phyloP scores from a whole-genome alignment of 2,888 invertebrate species.

The Chloroclysta siterata region DNA sequence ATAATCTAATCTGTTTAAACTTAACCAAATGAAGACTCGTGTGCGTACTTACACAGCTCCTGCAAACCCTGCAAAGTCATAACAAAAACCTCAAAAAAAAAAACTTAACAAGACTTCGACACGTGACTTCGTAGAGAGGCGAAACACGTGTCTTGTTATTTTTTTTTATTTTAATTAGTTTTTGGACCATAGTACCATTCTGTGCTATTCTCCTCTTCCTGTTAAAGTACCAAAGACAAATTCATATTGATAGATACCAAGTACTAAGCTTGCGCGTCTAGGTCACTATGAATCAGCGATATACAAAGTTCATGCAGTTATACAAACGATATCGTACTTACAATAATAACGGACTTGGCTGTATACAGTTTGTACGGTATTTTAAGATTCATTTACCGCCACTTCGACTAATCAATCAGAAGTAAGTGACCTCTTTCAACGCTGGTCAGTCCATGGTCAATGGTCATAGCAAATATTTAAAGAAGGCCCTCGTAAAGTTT shows the following conservation, averaged over 20 bases:
- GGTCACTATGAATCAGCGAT: slow-evolving; percentile 20
- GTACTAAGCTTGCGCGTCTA: slow-evolving; percentile 8
- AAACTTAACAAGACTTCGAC: no score
- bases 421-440: slow-evolving; percentile 4
- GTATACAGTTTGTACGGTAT: slow-evolving; percentile 16
- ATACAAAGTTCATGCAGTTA: slow-evolving; percentile 25
- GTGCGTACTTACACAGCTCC: no score
- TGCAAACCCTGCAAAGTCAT: no score
- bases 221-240: slow-evolving; percentile 9
- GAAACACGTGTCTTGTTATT: no score
- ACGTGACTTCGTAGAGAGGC: no score
- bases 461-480: neutral
- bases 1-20: no score
- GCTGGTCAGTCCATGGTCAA: neutral
- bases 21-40: no score
- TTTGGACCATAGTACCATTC: neutral
- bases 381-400: slow-evolving; percentile 18
- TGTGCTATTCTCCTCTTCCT: slow-evolving; percentile 30
- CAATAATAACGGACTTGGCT: slow-evolving; percentile 15
- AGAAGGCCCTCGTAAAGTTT: neutral
- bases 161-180: no score
- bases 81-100: no score
- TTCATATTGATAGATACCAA: slow-evolving; percentile 14
- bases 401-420: slow-evolving; percentile 1
- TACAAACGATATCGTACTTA: slow-evolving; percentile 10